These are phyloP conservation scores for Drosophila pseudotakahashii DNA, from an alignment of 2,888 invertebrate genomes.

Conservation along the genomic window DNA sequence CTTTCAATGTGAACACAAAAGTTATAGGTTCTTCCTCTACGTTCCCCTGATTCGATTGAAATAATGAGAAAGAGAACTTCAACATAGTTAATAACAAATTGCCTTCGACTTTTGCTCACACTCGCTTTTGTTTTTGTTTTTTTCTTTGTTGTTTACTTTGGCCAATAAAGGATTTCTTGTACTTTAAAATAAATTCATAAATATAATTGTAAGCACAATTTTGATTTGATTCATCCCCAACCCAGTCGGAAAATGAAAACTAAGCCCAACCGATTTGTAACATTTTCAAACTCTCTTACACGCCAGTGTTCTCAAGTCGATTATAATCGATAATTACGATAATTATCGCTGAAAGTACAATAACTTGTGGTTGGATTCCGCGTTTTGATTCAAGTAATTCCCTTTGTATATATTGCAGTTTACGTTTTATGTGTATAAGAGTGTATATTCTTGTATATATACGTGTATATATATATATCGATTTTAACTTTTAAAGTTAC, in stretches of 20 bases:
- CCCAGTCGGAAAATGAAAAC: conserved; percentile 47
- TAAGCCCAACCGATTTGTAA: conserved; percentile 28
- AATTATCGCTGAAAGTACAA: conserved; percentile 47
- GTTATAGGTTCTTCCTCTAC: conserved; percentile 40
- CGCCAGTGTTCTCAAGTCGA: conserved; percentile 11
- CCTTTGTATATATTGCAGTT: conserved; percentile 74
- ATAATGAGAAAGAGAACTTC: conserved; percentile 43
- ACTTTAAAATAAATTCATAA: conserved; percentile 74
- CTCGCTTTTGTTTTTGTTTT: conserved; percentile 15
- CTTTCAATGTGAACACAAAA: conserved; percentile 74
- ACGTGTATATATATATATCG: conserved; percentile 54
- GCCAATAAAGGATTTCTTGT: conserved; percentile 64
- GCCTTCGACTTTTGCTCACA: conserved; percentile 47
- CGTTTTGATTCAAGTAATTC: conserved; percentile 68
- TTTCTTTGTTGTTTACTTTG: conserved; percentile 56
- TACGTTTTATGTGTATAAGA: conserved; percentile 38
- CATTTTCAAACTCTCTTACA: conserved; percentile 15
- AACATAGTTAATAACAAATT: conserved; percentile 46
- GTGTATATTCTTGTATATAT: conserved; percentile 35
- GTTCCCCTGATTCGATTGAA: conserved; percentile 37
- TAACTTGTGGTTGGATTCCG: conserved; percentile 39
- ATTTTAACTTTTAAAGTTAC: conserved; percentile 76
- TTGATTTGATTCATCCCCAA: conserved; percentile 62
- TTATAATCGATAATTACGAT: no score
- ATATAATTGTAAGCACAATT: conserved; percentile 70